phyloP scores from a whole-genome alignment of 37 sponge, comb jelly and placozoan genomes.

The Hexactinellida sp. region DNA sequence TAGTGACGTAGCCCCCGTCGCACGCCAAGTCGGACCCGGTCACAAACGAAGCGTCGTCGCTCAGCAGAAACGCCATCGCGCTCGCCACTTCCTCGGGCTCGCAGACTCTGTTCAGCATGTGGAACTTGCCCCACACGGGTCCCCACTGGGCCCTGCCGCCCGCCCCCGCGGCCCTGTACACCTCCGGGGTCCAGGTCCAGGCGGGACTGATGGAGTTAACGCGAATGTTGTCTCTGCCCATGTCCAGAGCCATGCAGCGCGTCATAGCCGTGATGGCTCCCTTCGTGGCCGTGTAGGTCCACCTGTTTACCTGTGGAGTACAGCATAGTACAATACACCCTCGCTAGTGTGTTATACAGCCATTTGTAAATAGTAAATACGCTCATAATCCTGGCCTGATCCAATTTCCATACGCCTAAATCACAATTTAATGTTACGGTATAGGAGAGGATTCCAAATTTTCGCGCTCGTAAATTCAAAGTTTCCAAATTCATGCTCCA shows the following conservation, averaged over 20 bases:
- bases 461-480: no score
- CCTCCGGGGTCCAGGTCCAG: constrained; percentile 82
- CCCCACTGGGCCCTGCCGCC: constrained; percentile 66
- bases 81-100: constrained; percentile 52
- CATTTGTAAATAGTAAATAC: no score
- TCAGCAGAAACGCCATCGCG: constrained; percentile 53
- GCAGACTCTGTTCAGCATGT: constrained; percentile 48
- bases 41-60: constrained; percentile 53
- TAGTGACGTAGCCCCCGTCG: constrained; percentile 69
- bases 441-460: no score
- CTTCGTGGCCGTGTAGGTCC: constrained; percentile 68
- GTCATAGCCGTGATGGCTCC: constrained; percentile 58
- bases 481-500: no score
- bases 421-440: no score
- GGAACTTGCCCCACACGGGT: constrained; percentile 61
- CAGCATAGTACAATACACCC: not conserved
- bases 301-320: constrained; percentile 23
- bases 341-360: no score
- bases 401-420: no score
- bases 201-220: constrained; percentile 71
- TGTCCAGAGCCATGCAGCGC: constrained; percentile 67
- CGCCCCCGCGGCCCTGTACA: constrained; percentile 51
- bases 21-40: constrained; percentile 57
- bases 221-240: constrained; percentile 43
- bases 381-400: no score